Percentiles rank a stretch among this genome's conserved stretches.
These are phyloP conservation scores for Peromyscus nudipes DNA, from an alignment of 2,797 vertebrate species.

Conservation along the genomic window DNA sequence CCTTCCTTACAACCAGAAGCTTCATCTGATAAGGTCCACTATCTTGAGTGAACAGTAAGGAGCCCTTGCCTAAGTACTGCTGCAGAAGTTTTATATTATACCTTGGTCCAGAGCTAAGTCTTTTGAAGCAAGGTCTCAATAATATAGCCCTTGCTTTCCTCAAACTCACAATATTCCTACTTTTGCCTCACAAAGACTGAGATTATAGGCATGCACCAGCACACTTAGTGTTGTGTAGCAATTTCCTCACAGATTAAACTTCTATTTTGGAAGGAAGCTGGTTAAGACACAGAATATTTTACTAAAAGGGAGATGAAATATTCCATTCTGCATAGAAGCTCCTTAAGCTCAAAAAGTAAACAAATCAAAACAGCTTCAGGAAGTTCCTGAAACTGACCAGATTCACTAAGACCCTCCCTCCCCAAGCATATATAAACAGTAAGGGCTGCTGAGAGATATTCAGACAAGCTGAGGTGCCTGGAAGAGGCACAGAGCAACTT, in stretches of 20 bases:
- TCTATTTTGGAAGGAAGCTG: not conserved
- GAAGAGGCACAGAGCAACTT: not conserved
- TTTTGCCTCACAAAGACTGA: not conserved
- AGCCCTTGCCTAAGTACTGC: not conserved
- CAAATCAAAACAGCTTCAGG: not conserved
- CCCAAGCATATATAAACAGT: not conserved
- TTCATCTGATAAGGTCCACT: not conserved
- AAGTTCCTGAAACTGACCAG: not conserved
- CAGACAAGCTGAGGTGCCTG: not conserved
- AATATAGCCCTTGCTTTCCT: not conserved
- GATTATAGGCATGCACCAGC: not conserved
- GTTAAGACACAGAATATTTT: not conserved
- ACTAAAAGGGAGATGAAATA: not conserved
- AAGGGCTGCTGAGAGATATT: not conserved
- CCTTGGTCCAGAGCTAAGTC: not conserved
- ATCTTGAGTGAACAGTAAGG: not conserved
- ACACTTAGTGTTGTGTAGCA: not conserved
- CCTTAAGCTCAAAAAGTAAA: not conserved
- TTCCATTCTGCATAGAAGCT: not conserved
- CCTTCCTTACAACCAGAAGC: not conserved
- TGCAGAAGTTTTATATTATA: slow-evolving; percentile 29
- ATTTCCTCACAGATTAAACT: not conserved
- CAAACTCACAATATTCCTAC: not conserved
- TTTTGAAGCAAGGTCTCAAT: not conserved
- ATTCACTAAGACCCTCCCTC: not conserved